phyloP scores from a whole-genome alignment of 2,113 vertebrate species.

The Eonycteris spelaea region DNA sequence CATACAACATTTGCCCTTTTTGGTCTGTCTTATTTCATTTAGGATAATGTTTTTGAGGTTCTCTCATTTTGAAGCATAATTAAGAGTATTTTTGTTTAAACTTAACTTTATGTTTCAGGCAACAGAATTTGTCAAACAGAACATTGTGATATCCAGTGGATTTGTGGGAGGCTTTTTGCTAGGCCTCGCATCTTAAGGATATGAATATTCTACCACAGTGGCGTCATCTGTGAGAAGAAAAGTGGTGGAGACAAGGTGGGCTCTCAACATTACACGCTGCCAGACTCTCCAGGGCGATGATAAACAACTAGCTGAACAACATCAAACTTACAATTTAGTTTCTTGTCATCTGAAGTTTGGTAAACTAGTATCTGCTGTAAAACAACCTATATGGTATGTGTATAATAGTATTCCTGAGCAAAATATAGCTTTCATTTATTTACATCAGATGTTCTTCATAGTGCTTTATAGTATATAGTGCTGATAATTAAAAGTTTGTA shows the following conservation, averaged over 20 bases:
- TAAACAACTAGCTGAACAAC: conserved; percentile 68
- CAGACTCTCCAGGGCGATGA: conserved; percentile 56
- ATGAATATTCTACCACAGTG: neutral
- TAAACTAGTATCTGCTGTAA: conserved; percentile 80
- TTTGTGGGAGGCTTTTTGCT: conserved; percentile 98
- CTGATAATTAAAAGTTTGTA: conserved; percentile 66
- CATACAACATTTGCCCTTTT: neutral
- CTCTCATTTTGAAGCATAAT: conserved; percentile 12
- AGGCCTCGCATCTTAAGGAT: conserved; percentile 92
- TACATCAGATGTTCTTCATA: conserved; percentile 72
- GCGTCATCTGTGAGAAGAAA: conserved; percentile 18
- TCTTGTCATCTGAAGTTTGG: conserved; percentile 80
- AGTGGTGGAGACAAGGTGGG: neutral
- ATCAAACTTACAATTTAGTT: conserved; percentile 77
- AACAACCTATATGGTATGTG: conserved; percentile 76
- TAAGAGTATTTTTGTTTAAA: conserved; percentile 49
- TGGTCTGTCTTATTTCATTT: neutral
- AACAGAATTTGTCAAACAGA: conserved; percentile 97
- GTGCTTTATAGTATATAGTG: conserved; percentile 72
- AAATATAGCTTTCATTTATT: conserved; percentile 78
- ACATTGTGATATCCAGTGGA: conserved; percentile 95
- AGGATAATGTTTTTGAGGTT: neutral
- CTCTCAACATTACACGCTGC: conserved; percentile 39
- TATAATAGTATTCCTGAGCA: conserved; percentile 79
- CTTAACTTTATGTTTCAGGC: conserved; percentile 85